phyloP scores from a whole-genome alignment of 2,888 invertebrate genomes.

The Hypselothyrea guttata region DNA sequence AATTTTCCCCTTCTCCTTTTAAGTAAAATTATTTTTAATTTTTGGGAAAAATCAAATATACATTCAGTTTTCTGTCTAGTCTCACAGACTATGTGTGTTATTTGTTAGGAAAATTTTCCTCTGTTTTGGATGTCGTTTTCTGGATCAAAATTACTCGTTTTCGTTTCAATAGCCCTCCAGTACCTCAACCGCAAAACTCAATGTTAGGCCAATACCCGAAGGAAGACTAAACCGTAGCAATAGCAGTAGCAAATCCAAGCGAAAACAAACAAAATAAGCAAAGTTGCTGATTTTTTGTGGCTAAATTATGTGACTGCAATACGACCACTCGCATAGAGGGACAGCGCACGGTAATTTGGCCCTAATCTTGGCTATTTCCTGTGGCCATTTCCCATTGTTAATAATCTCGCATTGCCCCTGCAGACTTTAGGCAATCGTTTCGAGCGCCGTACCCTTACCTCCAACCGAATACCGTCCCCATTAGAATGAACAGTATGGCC shows the following conservation, averaged over 20 bases:
- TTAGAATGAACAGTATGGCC: slow-evolving; percentile 56
- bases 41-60: slow-evolving; percentile 14
- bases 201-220: slow-evolving; percentile 54
- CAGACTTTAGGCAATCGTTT: slow-evolving; percentile 36
- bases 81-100: slow-evolving; percentile 58
- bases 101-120: slow-evolving; percentile 57
- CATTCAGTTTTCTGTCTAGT: slow-evolving; percentile 55
- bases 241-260: not conserved
- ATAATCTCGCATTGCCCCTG: not conserved
- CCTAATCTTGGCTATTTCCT: not conserved
- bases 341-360: slow-evolving; percentile 53
- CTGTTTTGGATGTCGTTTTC: slow-evolving; percentile 52
- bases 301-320: slow-evolving; percentile 65
- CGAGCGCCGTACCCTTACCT: slow-evolving; percentile 17
- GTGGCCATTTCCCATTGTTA: not conserved
- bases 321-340: slow-evolving; percentile 26
- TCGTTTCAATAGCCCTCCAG: slow-evolving; percentile 60
- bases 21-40: not conserved
- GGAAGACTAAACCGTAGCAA: too few species aligned
- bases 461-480: not conserved
- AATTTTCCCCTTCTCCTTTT: not conserved
- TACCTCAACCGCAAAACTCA: slow-evolving; percentile 53
- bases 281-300: slow-evolving; percentile 45
- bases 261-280: slow-evolving; percentile 11
- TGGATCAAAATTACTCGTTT: slow-evolving; percentile 61